These are phyloP conservation scores for Mobula birostris DNA, from an alignment of 2,113 vertebrate genomes.

Conservation along the genomic window DNA sequence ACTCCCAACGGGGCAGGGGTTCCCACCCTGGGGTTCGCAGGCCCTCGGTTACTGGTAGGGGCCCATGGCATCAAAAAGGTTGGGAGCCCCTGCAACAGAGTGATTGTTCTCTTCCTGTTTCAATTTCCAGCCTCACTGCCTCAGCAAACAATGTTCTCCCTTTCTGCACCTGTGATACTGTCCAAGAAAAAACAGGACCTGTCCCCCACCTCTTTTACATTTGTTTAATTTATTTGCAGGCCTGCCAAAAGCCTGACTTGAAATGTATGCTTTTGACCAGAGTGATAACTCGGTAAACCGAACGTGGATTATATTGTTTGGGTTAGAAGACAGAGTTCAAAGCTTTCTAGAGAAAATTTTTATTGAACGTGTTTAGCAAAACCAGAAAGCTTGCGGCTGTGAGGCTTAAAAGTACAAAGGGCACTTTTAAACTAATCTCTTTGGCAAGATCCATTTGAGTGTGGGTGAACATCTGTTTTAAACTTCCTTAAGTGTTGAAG, in stretches of 20 bases:
- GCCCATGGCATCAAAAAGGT: too few relatives aligned
- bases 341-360: background rate
- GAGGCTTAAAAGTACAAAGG: background rate
- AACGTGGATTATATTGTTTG: background rate
- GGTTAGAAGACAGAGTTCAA: background rate
- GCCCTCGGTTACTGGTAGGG: too few relatives aligned
- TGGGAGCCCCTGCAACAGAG: too few relatives aligned
- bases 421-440: background rate
- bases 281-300: background rate
- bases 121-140: too few relatives aligned
- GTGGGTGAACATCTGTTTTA: background rate
- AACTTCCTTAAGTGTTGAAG: background rate
- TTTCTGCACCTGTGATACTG: too few relatives aligned
- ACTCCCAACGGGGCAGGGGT: too few relatives aligned
- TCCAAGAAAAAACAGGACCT: too few relatives aligned
- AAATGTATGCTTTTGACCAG: background rate
- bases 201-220: too few relatives aligned
- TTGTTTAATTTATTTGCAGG: background rate
- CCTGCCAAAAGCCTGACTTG: background rate
- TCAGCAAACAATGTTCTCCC: too few relatives aligned
- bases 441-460: background rate
- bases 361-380: background rate
- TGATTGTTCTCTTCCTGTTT: too few relatives aligned
- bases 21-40: too few relatives aligned
- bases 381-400: background rate